Base-by-base conservation (phyloP, 2,888 invertebrate genomes). In the Epirrita christyi region DNA sequence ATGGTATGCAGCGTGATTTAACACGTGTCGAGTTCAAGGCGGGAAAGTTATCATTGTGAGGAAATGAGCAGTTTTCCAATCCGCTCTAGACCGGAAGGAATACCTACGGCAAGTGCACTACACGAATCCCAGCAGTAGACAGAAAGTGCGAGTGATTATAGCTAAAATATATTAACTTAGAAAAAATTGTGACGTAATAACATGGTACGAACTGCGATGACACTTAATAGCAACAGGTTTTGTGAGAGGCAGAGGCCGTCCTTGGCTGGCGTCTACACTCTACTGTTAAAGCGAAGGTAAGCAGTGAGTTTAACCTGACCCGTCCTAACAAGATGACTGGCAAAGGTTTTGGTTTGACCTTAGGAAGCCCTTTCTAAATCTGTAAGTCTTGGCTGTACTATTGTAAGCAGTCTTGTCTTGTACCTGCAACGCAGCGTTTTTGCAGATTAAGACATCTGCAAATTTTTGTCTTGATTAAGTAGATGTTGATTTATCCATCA, bases 221-320 rank as follows among this genome's bases (percentile, higher is more conserved):
- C 62, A 55, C 54, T 48, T n/a, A 52, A 38, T 60, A 58, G 45
- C 47, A 63, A 52, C 64, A 52, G 64, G 67, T 67, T 64, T 57
- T 61, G 57, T 63, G 59, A 64, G 67, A 60, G 67, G 63, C 72
- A 70, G 70, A 63, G 68, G 45, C 65, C 73, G 73, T 73, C 75
- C 73, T 73, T 73, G 71, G 55, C 47, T 56, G 45, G 48, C 65
- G 55, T 60, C 58, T 52, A 54, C 55, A 55, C 32, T 29, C 21
- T 37, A 21, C 45, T 43, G 37, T 59, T 38, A 55, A 51, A 61
- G 52, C 42, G 58, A 61, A 60, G 61, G 63, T 54, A 45, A 59
- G 11, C 46, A 10, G 40, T 52, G 27, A 44, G 29, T 51, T 37
- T 42, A 55, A 56, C 60, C 59, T 56, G 48, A 54, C 54, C 58